phyloP scores from a whole-genome alignment of 1,140 invertebrate species.

The Eubasilissa regina region DNA sequence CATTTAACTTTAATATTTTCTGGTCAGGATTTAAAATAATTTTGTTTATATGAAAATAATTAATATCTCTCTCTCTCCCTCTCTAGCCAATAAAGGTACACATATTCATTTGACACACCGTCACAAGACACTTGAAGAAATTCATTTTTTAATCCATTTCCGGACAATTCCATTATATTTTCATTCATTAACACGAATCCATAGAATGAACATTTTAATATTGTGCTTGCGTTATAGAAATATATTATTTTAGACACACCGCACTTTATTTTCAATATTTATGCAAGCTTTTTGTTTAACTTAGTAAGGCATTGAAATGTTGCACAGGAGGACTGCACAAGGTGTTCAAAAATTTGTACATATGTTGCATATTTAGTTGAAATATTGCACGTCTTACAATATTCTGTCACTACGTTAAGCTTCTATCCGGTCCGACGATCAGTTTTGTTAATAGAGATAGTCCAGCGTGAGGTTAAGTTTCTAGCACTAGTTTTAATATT shows the following conservation, averaged over 20 bases:
- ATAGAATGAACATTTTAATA: no score
- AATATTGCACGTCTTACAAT: not conserved
- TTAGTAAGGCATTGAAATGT: conserved; percentile 35
- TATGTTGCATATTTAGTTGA: not conserved
- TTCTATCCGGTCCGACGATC: not conserved
- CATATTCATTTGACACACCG: conserved; percentile 53
- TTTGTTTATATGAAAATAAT: conserved; percentile 49
- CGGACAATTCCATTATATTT: conserved; percentile 24
- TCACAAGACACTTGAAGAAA: conserved; percentile 59
- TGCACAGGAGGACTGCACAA: not conserved
- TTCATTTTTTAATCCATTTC: conserved; percentile 51
- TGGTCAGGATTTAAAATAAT: conserved; percentile 39
- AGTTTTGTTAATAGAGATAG: not conserved
- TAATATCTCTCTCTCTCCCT: conserved; percentile 24
- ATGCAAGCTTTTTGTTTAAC: conserved; percentile 1
- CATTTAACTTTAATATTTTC: conserved; percentile 25
- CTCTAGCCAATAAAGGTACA: conserved; percentile 51
- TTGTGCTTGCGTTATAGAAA: no score
- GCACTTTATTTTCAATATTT: no score
- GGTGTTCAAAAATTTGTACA: conserved; percentile 24
- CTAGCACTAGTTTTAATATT: conserved; percentile 23
- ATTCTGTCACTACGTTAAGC: no score
- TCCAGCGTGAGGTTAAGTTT: conserved; percentile 19
- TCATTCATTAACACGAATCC: not conserved
- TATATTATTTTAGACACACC: no score